These are phyloP conservation scores for Ailuropoda melanoleuca DNA, from an alignment of 2,113 vertebrate species.

Conservation along the genomic window DNA sequence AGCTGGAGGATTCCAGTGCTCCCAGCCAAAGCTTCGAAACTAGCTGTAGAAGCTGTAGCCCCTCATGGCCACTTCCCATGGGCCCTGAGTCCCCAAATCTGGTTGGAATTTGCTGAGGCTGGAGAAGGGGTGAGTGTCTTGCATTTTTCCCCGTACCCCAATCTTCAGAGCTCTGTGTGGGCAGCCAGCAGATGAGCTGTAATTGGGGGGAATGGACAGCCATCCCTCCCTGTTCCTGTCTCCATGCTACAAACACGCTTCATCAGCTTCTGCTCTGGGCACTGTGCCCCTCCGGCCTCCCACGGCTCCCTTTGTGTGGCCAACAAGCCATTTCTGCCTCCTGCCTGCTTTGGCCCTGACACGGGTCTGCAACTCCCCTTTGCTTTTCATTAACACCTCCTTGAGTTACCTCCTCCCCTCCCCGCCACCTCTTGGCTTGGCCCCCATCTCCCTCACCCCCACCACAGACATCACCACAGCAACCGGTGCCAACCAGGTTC, in stretches of 20 bases:
- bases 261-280: constrained; percentile 53
- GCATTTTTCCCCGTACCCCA: background rate
- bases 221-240: constrained; percentile 11
- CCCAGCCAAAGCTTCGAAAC: background rate
- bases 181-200: background rate
- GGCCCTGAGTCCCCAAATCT: background rate
- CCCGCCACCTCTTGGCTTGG: constrained; percentile 41
- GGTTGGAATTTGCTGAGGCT: background rate
- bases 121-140: background rate
- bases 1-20: background rate
- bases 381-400: constrained; percentile 69
- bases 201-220: background rate
- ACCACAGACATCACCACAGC: constrained; percentile 62
- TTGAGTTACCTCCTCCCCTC: constrained; percentile 31
- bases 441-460: background rate
- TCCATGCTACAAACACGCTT: constrained; percentile 1
- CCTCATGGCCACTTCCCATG: background rate
- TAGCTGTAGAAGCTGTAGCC: background rate
- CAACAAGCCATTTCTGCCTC: background rate
- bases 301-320: constrained; percentile 42
- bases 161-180: background rate
- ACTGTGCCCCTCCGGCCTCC: constrained; percentile 25
- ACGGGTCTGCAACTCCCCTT: constrained; percentile 17
- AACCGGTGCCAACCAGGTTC: constrained; percentile 58
- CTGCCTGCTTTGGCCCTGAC: constrained; percentile 39